Percentiles rank a stretch among this genome's conserved stretches.
phyloP scores from a whole-genome alignment of 2,113 vertebrate genomes.

The Ranitomeya imitator region DNA sequence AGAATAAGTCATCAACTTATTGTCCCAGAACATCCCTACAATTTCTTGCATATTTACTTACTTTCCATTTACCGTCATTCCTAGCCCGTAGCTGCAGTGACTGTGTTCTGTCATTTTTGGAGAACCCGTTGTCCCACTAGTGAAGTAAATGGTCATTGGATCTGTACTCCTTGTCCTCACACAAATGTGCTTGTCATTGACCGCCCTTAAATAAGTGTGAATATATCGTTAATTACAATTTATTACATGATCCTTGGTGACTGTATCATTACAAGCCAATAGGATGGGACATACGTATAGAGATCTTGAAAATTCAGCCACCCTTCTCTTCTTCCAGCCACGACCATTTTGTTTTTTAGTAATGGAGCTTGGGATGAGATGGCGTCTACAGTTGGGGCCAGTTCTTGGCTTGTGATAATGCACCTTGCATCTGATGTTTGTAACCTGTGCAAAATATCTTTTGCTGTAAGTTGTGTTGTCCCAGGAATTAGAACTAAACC shows the following conservation, averaged over 20 bases:
- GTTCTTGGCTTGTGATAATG: constrained; percentile 71
- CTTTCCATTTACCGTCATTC: constrained; percentile 77
- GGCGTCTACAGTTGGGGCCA: constrained; percentile 73
- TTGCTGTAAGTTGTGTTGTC: constrained; percentile 77
- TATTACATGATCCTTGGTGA: not conserved
- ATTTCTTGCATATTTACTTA: constrained; percentile 56
- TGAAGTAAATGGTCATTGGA: constrained; percentile 80
- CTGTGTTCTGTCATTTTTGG: constrained; percentile 82
- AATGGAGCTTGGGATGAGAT: constrained; percentile 70
- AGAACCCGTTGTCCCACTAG: constrained; percentile 77
- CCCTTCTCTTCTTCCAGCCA: constrained; percentile 70
- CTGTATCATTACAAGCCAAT: not conserved
- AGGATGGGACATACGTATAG: constrained; percentile 69
- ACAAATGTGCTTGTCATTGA: constrained; percentile 71
- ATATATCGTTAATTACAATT: constrained; percentile 60
- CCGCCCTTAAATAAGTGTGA: constrained; percentile 65
- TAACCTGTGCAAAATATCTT: constrained; percentile 76
- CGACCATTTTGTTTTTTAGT: constrained; percentile 72
- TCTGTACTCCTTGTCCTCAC: constrained; percentile 73
- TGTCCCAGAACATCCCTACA: no score
- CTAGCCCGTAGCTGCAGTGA: constrained; percentile 76
- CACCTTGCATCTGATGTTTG: constrained; percentile 77
- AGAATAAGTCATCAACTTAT: no score
- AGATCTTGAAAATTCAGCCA: constrained; percentile 74
- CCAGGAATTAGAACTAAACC: constrained; percentile 75